A percentile compares a stretch with the other conserved stretches of the same genome.
Conservation (phyloP, 2,113 vertebrate species). For the Zosterops hypoxanthus region DNA sequence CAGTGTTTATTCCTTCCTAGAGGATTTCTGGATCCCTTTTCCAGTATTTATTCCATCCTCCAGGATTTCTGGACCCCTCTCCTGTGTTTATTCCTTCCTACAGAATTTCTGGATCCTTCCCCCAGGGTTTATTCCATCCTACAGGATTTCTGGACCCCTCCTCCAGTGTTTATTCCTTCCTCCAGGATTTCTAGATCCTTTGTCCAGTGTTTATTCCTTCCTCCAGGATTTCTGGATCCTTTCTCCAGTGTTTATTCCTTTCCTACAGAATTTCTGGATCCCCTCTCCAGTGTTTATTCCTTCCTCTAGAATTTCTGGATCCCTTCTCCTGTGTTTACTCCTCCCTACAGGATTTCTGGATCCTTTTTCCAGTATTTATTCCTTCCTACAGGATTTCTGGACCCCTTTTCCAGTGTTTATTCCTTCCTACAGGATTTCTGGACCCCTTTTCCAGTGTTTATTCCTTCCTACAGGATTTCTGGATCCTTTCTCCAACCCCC, state of each 20-base stretch:
- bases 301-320: background rate
- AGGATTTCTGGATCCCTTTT: too few species aligned
- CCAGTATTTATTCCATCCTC: too few species aligned
- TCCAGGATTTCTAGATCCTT: too few species aligned
- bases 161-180: background rate
- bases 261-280: too few species aligned
- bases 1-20: background rate
- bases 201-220: too few species aligned
- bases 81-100: background rate
- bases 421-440: background rate
- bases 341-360: too few species aligned
- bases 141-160: constrained; percentile 11
- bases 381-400: background rate
- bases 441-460: too few species aligned
- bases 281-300: too few species aligned
- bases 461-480: background rate
- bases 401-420: constrained; percentile 5
- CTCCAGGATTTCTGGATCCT: constrained; percentile 10
- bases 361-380: too few species aligned
- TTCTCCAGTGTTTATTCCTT: background rate
- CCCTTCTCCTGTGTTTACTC: too few species aligned
- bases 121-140: too few species aligned
- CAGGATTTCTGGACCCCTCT: constrained; percentile 25
- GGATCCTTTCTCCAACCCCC: constrained; percentile 6
- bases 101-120: too few species aligned